Base-by-base conservation (phyloP, 1,140 invertebrate genomes). In the Sitobion miscanthi region DNA sequence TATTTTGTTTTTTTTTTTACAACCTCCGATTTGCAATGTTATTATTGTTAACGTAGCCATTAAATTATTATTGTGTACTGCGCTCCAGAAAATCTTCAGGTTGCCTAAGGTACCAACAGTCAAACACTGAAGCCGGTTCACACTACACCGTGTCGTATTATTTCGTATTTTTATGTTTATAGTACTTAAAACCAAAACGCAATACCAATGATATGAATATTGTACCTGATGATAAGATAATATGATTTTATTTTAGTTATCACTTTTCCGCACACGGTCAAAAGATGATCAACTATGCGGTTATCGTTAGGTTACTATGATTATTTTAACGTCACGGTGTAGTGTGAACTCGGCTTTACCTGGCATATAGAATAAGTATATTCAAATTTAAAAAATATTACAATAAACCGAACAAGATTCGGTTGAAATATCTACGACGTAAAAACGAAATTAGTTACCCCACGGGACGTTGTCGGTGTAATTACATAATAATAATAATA, bases 351-450 rank as follows among this genome's bases (percentile, higher is more conserved):
- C 42, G 42, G 42, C 42, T 42, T 77, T n/a, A 5, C 4, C 14
- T 77, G 14, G 4, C 62, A 35, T 6, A 77, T n/a, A 35, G 30
- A n/a, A 69, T 69, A n/a, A 54, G 30, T 69, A 3, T n/a, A 17
- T 69, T n/a, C 14, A 62, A 3, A 42, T 42, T 42, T 42, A 42
- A 42, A 42, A 42, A 30, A 62, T 62, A 69, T 69, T 69, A n/a
- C n/a, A n/a, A 14, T 69, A 69, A 14, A 77, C 4, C 14, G 30
- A 77, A 77, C 3, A 30, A 77, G 62, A n/a, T 77, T 77, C 14
- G 62, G 30, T 77, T 77, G 62, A 77, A 77, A 77, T 77, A 77
- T 30, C n/a, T 77, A 77, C 62, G 62, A 77, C 62, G 62, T 77
- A 77, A 77, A 77, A n/a, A 77, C 62, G 30, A 77, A 77, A 77